Base-by-base conservation (phyloP, 1,140 invertebrate genomes). In the Apis cerana region DNA sequence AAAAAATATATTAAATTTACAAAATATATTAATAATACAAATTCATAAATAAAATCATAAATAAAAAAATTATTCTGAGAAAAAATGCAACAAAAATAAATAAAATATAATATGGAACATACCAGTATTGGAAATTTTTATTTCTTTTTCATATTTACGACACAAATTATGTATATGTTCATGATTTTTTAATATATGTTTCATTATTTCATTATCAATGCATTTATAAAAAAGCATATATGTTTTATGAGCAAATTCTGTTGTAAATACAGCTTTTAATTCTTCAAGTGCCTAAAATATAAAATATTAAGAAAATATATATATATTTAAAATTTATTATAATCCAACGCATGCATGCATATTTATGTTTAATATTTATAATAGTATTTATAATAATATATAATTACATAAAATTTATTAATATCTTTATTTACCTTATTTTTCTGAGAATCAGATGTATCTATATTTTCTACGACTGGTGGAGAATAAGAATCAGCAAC, bases 191-290 rank as follows among this genome's bases (percentile, higher is more conserved):
- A 98, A 91, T 17, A 96, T 95, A 21, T 96, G 95, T 85, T 97
- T 96, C 95, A 97, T 96, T 2, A 96, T 94, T 76, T 95, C 95
- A 43, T 95, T 95, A 27, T 97, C 97, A 69, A 98, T 95, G 84
- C 97, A 95, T 82, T 96, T 96, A 75, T 97, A 96, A 89, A 99
- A 98, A 1, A 96, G 95, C 62, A 97, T 94, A 91, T 98, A 99
- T 2, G 97, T 95, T 62, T 96, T 95, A 89, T 98, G 96, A 11
- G 98, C 98, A 79, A 99, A 93, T 90, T 98, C 96, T 11, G 96
- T 94, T 10, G 97, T 97, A 89, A 99, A 98, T 1, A 98, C 97
- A 88, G 96, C 93, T 79, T 95, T 95, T 1, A 99, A 91, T 94
- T 99, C 98, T 89, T 97, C 96, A 88, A 96, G 92, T 7, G 96